Evolutionary conservation across 2,888 invertebrate species (phyloP).

Genomic region (Ormyrus pomaceus): DNA sequence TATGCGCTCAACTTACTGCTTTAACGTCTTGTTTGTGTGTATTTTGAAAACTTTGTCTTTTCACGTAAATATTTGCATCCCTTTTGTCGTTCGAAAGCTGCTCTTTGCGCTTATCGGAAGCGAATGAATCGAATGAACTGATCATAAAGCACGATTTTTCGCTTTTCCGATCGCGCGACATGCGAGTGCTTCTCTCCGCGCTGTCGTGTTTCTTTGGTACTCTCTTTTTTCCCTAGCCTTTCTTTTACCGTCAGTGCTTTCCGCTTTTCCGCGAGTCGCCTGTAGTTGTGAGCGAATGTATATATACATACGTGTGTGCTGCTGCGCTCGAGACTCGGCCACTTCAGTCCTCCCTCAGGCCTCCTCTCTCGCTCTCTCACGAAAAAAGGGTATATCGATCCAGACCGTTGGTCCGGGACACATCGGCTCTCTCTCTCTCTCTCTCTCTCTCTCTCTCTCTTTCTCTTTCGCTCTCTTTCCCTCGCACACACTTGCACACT

Average conservation of each 20-base stretch:
- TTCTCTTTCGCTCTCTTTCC: not conserved
- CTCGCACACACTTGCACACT: not conserved
- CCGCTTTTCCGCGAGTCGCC: not conserved
- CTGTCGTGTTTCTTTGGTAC: not conserved
- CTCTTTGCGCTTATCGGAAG: slow-evolving; percentile 14
- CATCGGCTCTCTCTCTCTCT: slow-evolving; percentile 54
- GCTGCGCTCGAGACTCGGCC: slow-evolving; percentile 31
- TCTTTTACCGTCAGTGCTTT: not conserved
- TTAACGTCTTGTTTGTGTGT: not conserved
- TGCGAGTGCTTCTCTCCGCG: not conserved
- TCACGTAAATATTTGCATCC: not conserved
- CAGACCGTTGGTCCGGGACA: slow-evolving; percentile 67
- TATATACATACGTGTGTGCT: not conserved
- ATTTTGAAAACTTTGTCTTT: not conserved
- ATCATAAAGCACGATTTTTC: slow-evolving; percentile 43
- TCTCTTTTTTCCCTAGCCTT: not conserved
- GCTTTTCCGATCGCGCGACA: slow-evolving; percentile 16
- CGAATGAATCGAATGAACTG: slow-evolving; percentile 46
- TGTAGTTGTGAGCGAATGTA: too few relatives aligned
- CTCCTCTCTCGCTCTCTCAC: slow-evolving; percentile 58
- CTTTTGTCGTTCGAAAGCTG: not conserved
- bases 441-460: not conserved
- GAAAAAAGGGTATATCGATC: slow-evolving; percentile 73
- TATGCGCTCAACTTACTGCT: not conserved
- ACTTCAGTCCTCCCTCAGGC: slow-evolving; percentile 37